Evolutionary conservation across 2,888 invertebrate species (phyloP), one percentile per base, ranked within the genome.

Genomic region (Trisateles emortualis): DNA sequence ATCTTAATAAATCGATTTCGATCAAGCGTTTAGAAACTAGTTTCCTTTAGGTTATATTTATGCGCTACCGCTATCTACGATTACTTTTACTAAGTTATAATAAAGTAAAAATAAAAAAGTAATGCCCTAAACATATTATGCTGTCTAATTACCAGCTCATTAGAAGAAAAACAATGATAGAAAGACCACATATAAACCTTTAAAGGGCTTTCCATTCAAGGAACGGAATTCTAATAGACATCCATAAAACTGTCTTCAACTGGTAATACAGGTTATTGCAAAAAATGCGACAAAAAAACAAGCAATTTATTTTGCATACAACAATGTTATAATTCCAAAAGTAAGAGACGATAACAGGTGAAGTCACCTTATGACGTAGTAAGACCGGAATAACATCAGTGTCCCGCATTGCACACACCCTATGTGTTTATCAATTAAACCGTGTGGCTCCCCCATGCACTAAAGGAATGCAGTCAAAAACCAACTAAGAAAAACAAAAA

Each of bases 381-480:
- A 53, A 60, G 49, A 52, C 56, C 43, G 49, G 49, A 57, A 59
- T 58, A 67, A 67, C 58, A 58, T 49, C 53, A 59, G 49, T 52
- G 72, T 53, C 44, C 48, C 59, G 43, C 66, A 60, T 55, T 56
- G 44, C 72, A 70, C 68, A 66, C 70, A 77, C 83, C 76, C 83
- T 82, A 80, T 73, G 69, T 83, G 81, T 76, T 85, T 81, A 84
- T 84, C 84, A 87, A 87, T 88, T 87, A 84, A 83, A 81, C 78
- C 78, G 78, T 78, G 66, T 78, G 67, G 79, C 77, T 65, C 76
- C 78, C 79, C 68, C 67, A 70, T 77, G 66, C 76, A 72, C 72
- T 69, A 69, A 52, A 76, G 79, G 79, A 82, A 82, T 82, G 76
- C 75, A 61, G 53, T 59, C 46, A 49, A 61, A 58, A 45, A 59